Percentiles rank a stretch among this genome's conserved stretches.
These are phyloP conservation scores for Asbolus verrucosus DNA, from an alignment of 1,140 invertebrate genomes.

Conservation along the genomic window DNA sequence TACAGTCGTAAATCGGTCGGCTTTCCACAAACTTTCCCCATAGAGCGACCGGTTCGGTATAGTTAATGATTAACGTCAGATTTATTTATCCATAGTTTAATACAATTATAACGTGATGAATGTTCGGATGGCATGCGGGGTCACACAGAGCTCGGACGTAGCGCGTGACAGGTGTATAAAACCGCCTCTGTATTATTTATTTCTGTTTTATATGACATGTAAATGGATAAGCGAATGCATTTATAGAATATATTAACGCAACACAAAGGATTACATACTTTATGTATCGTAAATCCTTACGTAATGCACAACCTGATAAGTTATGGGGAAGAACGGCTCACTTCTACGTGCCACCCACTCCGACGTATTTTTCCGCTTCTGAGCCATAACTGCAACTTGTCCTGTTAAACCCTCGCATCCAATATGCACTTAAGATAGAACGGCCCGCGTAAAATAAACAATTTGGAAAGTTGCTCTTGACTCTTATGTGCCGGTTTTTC, in stretches of 20 bases:
- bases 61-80: conserved; percentile 5
- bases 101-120: conserved; percentile 38
- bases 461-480: conserved; percentile 6
- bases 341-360: background rate
- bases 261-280: conserved; percentile 29
- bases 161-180: conserved; percentile 37
- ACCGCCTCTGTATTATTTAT: conserved; percentile 40
- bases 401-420: background rate
- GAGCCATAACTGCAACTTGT: background rate
- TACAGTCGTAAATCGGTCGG: too few relatives aligned
- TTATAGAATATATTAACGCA: conserved; percentile 31
- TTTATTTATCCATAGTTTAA: conserved; percentile 38
- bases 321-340: too few relatives aligned
- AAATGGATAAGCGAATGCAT: conserved; percentile 37
- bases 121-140: conserved; percentile 40
- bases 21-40: too few relatives aligned
- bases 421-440: background rate
- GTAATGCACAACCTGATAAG: too few relatives aligned
- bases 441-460: conserved; percentile 20
- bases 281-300: conserved; percentile 33
- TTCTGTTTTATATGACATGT: conserved; percentile 37
- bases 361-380: too few relatives aligned
- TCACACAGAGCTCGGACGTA: conserved; percentile 32
- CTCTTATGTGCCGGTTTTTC: too few relatives aligned
- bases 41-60: too few relatives aligned